Evolutionary conservation across 2,888 invertebrate genomes (phyloP), one percentile per base, ranked within the genome.

Genomic region (Theristus sp.): DNA sequence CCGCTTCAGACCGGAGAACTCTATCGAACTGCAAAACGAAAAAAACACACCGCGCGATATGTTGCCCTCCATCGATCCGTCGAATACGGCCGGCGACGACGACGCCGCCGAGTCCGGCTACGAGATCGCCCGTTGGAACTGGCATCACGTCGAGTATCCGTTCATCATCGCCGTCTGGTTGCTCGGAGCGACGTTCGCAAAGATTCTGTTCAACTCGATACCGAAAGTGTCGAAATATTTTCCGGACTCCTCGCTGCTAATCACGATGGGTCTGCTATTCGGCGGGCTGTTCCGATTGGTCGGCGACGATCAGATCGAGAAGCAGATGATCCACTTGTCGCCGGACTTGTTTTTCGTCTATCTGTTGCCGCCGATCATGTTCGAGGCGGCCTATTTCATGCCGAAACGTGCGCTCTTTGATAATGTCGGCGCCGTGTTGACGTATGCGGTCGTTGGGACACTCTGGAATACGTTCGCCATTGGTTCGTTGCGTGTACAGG

Each of bases 321-420:
- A 38, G 10, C 22, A 61, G 59, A 65, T 62, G 6, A 69, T 67
- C 63, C 67, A 66, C 61, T 59, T 96, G 60, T 89, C 91, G 1
- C 89, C 93, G 0, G 86, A 89, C 74, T 88, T 89, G 22, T 96
- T 96, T 82, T 94, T 96, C 81, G 82, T 94, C 66, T 93, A 89
- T 76, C 89, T 94, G 86, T 81, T 96, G 70, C 96, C 96, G 57
- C 96, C 96, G 49, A 93, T 98, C 69, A 93, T 96, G 67, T 81
- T 96, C n/a, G 27, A 54, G 74, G 93, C 94, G 6, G 94, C 93
- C 17, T 94, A 94, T 76, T 93, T 90, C 77, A 93, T 93, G 93
- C 93, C 93, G 29, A 91, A 91, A 76, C 81, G 91, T 69, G 80
- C 93, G 69, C 94, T 94, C 80, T 94, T 94, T 75, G 93, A 94